These are phyloP conservation scores for Aplochiton taeniatus DNA, from an alignment of 2,797 vertebrate genomes.

Conservation along the genomic window DNA sequence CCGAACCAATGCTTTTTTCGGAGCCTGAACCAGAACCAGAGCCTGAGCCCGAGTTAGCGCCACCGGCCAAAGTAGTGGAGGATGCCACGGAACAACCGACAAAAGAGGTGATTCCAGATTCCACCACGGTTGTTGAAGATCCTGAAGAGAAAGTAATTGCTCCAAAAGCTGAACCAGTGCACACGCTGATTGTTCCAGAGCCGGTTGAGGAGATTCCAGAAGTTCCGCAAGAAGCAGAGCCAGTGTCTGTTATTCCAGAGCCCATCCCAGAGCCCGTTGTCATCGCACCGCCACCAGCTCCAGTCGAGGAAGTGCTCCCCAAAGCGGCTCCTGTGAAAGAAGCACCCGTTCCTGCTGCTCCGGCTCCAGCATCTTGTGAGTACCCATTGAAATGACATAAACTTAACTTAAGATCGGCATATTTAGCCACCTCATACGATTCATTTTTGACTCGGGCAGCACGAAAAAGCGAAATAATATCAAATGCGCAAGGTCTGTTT, in stretches of 20 bases:
- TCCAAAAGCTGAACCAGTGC: constrained; percentile 59
- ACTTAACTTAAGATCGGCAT: too few species aligned
- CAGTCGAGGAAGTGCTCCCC: constrained; percentile 22
- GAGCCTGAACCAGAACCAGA: constrained; percentile 11
- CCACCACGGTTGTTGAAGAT: constrained; percentile 36
- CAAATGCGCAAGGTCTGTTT: too few species aligned
- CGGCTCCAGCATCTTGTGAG: constrained; percentile 72
- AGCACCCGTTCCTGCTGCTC: constrained; percentile 41
- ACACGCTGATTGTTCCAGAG: constrained; percentile 20
- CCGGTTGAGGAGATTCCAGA: not conserved
- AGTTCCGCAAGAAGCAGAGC: constrained; percentile 40
- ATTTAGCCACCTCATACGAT: not conserved
- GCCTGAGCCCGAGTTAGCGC: constrained; percentile 14
- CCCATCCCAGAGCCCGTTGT: not conserved
- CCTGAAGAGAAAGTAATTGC: constrained; percentile 16
- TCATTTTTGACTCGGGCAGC: too few species aligned
- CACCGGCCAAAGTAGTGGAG: not conserved
- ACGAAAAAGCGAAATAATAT: too few species aligned
- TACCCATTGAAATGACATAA: constrained; percentile 27
- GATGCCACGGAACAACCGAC: constrained; percentile 15
- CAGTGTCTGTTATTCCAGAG: constrained; percentile 4
- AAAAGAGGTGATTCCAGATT: constrained; percentile 42
- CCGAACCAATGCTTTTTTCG: constrained; percentile 8
- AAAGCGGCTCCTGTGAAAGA: constrained; percentile 29
- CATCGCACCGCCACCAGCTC: constrained; percentile 44